A percentile compares a stretch with the other conserved stretches of the same genome.
phyloP scores from a whole-genome alignment of 2,888 invertebrate genomes.

The Noctuana brunneofusca region DNA sequence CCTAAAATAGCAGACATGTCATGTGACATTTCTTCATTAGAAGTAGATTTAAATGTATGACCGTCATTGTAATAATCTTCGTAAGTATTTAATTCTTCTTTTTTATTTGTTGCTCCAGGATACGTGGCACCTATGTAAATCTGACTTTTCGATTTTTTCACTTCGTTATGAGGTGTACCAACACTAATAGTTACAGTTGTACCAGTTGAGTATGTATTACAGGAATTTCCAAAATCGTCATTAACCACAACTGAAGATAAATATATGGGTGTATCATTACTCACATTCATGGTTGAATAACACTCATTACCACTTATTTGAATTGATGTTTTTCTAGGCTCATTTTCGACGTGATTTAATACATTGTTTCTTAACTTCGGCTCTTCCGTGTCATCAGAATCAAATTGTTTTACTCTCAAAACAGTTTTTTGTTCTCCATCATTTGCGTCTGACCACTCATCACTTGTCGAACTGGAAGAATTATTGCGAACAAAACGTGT shows the following conservation, averaged over 20 bases:
- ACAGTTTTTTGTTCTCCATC: slow-evolving; percentile 76
- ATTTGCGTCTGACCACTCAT: slow-evolving; percentile 78
- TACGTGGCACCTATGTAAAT: slow-evolving; percentile 76
- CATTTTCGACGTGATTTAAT: slow-evolving; percentile 60
- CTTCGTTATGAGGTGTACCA: slow-evolving; percentile 75
- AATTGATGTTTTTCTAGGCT: slow-evolving; percentile 86
- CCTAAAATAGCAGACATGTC: slow-evolving; percentile 83
- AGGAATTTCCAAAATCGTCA: slow-evolving; percentile 75
- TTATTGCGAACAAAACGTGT: slow-evolving; percentile 75
- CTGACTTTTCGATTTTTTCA: slow-evolving; percentile 76
- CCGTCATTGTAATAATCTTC: slow-evolving; percentile 70
- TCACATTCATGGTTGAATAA: slow-evolving; percentile 89
- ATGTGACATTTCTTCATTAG: slow-evolving; percentile 42
- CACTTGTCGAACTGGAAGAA: slow-evolving; percentile 76
- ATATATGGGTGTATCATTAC: slow-evolving; percentile 86
- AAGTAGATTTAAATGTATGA: slow-evolving; percentile 43
- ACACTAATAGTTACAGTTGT: slow-evolving; percentile 85
- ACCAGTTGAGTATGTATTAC: slow-evolving; percentile 77
- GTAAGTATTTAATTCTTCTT: slow-evolving; percentile 62
- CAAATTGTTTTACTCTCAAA: slow-evolving; percentile 72
- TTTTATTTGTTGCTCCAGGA: slow-evolving; percentile 53
- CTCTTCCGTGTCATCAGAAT: slow-evolving; percentile 75
- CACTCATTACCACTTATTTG: slow-evolving; percentile 89
- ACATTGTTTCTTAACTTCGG: slow-evolving; percentile 49
- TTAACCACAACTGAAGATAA: slow-evolving; percentile 89